phyloP scores from a whole-genome alignment of 2,888 invertebrate species.

The Ochropleura plecta region DNA sequence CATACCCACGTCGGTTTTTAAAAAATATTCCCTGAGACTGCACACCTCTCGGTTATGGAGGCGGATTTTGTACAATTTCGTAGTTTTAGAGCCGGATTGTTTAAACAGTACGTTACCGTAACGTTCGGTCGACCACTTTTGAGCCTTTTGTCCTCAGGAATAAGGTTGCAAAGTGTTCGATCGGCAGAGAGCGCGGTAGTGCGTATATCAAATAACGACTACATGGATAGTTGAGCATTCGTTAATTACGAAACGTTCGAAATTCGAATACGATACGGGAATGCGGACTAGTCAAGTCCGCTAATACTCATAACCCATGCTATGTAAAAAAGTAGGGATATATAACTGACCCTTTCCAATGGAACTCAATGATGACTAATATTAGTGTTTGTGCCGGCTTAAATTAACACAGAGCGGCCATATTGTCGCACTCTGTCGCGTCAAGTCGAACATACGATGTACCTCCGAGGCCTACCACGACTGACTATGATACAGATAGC shows the following conservation, averaged over 20 bases:
- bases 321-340: not conserved
- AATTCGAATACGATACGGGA: not conserved
- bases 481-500: slow-evolving; percentile 61
- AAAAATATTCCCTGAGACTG: too few species aligned
- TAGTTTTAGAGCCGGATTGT: not conserved
- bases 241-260: not conserved
- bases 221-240: not conserved
- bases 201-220: not conserved
- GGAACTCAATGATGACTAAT: not conserved
- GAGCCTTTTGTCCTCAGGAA: too few species aligned
- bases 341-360: not conserved
- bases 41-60: too few species aligned
- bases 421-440: slow-evolving; percentile 67
- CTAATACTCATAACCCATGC: not conserved
- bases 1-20: too few species aligned
- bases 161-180: too few species aligned
- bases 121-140: not conserved
- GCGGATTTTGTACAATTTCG: not conserved
- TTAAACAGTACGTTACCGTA: not conserved
- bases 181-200: too few species aligned
- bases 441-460: slow-evolving; percentile 70
- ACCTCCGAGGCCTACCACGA: slow-evolving; percentile 78
- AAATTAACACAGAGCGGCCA: slow-evolving; percentile 74
- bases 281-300: not conserved
- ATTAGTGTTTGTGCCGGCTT: slow-evolving; percentile 66